Conservation (phyloP, 2,113 vertebrate species). For the Saccopteryx leptura region DNA sequence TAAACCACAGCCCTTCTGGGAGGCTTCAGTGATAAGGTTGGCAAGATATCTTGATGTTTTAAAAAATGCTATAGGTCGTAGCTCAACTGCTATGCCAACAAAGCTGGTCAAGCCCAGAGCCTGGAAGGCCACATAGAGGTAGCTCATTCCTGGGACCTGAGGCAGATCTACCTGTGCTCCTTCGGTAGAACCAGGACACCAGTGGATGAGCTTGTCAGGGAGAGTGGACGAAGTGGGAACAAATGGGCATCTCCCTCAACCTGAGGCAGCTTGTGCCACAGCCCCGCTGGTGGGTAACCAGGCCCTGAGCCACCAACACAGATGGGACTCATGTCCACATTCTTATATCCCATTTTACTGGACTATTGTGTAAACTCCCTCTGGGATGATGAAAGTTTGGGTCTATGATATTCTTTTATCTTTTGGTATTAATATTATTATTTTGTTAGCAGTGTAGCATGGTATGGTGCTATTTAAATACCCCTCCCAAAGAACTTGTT, state of each 20-base stretch:
- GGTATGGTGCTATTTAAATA: constrained; percentile 84
- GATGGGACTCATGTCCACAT: not conserved
- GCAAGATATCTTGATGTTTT: not conserved
- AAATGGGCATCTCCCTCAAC: too few relatives aligned
- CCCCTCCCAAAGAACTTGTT: constrained; percentile 69
- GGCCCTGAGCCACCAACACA: not conserved
- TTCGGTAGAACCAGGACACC: not conserved
- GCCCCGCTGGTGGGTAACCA: not conserved
- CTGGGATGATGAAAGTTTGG: constrained; percentile 68
- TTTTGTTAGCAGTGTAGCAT: constrained; percentile 77
- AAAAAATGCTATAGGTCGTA: not conserved
- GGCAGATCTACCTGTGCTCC: not conserved
- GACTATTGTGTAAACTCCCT: constrained; percentile 70
- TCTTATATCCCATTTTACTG: constrained; percentile 77
- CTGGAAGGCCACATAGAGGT: not conserved
- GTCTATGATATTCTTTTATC: not conserved
- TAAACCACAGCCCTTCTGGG: not conserved
- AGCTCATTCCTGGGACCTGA: not conserved
- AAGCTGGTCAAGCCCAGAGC: not conserved
- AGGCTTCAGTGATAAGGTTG: not conserved
- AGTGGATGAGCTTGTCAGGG: not conserved
- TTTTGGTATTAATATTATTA: constrained; percentile 72
- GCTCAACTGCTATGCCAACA: not conserved
- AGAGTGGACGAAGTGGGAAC: not conserved
- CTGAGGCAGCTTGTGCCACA: not conserved